Conservation (phyloP, 2,113 vertebrate genomes). For the Percina caprodes region DNA sequence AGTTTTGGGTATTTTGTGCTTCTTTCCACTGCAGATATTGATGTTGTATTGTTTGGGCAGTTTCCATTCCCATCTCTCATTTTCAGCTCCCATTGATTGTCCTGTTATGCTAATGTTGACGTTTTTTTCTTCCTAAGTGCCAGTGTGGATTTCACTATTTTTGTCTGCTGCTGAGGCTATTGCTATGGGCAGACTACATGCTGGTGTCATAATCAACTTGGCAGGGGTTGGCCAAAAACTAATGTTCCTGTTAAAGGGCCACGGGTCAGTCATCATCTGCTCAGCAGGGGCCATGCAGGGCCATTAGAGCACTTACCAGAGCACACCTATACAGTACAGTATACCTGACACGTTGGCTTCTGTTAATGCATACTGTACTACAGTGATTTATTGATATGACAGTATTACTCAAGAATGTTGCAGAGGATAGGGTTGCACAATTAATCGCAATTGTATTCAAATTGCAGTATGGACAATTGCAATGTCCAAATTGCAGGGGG, state of each 20-base stretch:
- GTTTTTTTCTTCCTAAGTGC: conserved; percentile 35
- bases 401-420: neutral
- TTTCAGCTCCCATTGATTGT: conserved; percentile 36
- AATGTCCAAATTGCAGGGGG: too few relatives aligned
- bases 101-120: conserved; percentile 43
- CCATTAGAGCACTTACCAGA: conserved; percentile 11
- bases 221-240: conserved; percentile 45
- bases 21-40: conserved; percentile 69
- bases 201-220: conserved; percentile 59
- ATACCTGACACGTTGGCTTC: neutral
- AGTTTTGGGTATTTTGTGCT: conserved; percentile 49
- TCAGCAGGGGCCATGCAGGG: conserved; percentile 30
- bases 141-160: conserved; percentile 70
- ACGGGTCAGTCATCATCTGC: conserved; percentile 56
- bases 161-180: conserved; percentile 47
- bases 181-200: conserved; percentile 43
- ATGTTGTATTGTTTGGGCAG: conserved; percentile 63
- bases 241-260: conserved; percentile 56
- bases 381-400: neutral
- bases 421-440: neutral
- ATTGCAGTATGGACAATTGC: too few relatives aligned
- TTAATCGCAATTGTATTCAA: too few relatives aligned
- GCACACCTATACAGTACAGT: neutral
- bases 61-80: conserved; percentile 44
- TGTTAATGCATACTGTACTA: neutral